Percentiles rank a stretch among this genome's conserved stretches.
phyloP scores from a whole-genome alignment of 2,888 invertebrate species.

The Pachydiplax longipennis region DNA sequence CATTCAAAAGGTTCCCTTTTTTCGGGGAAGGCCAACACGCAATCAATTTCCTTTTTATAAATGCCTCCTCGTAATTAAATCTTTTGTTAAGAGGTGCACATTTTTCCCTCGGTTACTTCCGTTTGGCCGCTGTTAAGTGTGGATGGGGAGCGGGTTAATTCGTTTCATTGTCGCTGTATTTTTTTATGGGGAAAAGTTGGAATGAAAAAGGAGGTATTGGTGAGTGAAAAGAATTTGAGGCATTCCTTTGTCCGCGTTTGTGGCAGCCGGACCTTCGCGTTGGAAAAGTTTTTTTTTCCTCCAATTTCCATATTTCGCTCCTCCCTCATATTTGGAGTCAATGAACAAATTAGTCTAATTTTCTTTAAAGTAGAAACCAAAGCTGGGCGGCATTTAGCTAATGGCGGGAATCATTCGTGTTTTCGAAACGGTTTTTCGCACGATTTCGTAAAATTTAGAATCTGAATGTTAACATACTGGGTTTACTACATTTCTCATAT shows the following conservation, averaged over 20 bases:
- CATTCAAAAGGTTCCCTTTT: constrained; percentile 15
- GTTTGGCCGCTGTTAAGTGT: neutral
- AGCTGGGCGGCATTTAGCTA: too few species aligned
- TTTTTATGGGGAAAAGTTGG: neutral
- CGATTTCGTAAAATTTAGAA: too few species aligned
- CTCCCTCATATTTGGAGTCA: too few species aligned
- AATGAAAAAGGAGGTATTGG: neutral
- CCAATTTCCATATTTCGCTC: neutral
- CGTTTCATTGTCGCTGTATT: neutral
- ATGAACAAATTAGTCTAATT: too few species aligned
- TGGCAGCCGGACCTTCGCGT: neutral
- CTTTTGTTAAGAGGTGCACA: constrained; percentile 27
- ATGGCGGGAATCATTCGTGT: too few species aligned
- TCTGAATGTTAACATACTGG: too few species aligned
- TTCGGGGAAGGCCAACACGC: neutral
- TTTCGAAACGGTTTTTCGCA: too few species aligned
- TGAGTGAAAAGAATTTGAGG: neutral
- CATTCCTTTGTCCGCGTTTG: neutral
- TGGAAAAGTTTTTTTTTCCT: neutral
- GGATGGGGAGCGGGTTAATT: neutral
- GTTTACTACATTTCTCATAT: too few species aligned
- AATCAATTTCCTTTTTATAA: constrained; percentile 43
- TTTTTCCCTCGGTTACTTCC: constrained; percentile 7
- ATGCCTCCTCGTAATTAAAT: constrained; percentile 34
- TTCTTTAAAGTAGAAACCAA: too few species aligned